These are phyloP conservation scores for Isaurus tuberculatus DNA, from an alignment of 92 coral and sea anemone genomes.

Conservation along the genomic window DNA sequence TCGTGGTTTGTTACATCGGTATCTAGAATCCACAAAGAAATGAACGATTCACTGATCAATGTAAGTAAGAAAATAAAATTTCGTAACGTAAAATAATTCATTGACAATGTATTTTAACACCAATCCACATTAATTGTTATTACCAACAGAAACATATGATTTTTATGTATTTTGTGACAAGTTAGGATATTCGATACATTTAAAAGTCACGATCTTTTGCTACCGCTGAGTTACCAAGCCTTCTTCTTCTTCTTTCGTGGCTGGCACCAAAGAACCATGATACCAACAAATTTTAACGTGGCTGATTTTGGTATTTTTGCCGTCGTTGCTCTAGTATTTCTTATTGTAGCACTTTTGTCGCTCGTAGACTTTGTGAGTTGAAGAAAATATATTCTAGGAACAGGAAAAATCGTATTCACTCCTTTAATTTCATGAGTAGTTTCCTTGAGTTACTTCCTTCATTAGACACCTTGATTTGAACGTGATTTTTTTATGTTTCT, in stretches of 20 bases:
- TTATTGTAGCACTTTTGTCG: slow-evolving; percentile 77
- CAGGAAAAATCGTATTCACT: not conserved
- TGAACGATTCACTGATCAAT: slow-evolving; percentile 3
- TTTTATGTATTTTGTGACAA: too few species aligned
- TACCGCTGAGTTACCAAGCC: slow-evolving; percentile 17
- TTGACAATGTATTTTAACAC: too few species aligned
- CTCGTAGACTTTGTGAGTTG: slow-evolving; percentile 85
- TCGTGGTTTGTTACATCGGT: slow-evolving; percentile 7
- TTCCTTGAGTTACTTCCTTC: too few species aligned
- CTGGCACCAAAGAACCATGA: slow-evolving; percentile 44
- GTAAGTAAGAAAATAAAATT: not conserved
- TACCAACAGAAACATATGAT: too few species aligned
- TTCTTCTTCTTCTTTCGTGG: not conserved
- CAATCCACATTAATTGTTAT: too few species aligned
- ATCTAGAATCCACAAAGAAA: slow-evolving; percentile 12
- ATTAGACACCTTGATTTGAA: not conserved
- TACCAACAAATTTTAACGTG: slow-evolving; percentile 89
- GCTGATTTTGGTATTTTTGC: slow-evolving; percentile 94
- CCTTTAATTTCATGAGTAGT: not conserved
- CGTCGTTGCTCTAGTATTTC: slow-evolving; percentile 77
- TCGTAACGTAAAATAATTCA: not conserved
- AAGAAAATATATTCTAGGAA: not conserved
- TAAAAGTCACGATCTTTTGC: too few species aligned
- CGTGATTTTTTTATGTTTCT: not conserved
- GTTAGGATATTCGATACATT: too few species aligned